Evolutionary conservation across 2,113 vertebrate species (phyloP).

Genomic region (Pterocles gutturalis): DNA sequence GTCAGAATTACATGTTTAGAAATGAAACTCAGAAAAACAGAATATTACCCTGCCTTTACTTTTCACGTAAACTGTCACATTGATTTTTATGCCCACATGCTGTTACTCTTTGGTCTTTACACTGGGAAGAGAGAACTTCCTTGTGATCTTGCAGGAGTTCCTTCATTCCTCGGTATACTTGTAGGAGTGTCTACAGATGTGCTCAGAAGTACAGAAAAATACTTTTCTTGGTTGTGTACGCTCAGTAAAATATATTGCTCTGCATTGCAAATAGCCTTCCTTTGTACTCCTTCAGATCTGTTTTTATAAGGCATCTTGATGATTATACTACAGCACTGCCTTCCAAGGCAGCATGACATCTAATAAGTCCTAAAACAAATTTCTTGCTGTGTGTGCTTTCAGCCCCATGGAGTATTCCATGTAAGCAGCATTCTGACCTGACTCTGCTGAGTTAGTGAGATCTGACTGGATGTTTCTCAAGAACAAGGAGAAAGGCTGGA

Average conservation of each 20-base stretch:
- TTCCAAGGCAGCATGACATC: conserved; percentile 25
- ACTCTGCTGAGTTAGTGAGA: not conserved
- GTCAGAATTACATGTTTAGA: conserved; percentile 8
- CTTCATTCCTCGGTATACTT: not conserved
- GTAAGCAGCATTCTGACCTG: not conserved
- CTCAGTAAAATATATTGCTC: conserved; percentile 39
- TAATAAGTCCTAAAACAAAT: conserved; percentile 3
- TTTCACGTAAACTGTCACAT: not conserved
- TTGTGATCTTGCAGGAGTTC: not conserved
- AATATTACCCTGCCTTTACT: not conserved
- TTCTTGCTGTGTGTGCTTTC: not conserved
- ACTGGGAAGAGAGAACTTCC: not conserved
- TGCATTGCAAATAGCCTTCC: not conserved
- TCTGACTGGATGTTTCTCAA: not conserved
- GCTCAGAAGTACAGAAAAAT: conserved; percentile 29
- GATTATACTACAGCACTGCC: conserved; percentile 2
- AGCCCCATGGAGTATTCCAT: not conserved
- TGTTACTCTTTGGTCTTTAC: conserved; percentile 11
- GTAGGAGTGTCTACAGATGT: not conserved
- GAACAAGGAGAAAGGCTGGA: not conserved
- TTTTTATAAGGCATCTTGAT: conserved; percentile 38
- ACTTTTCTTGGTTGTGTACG: not conserved
- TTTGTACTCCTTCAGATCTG: conserved; percentile 52
- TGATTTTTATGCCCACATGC: not conserved
- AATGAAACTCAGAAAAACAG: not conserved